Percentiles rank a stretch among this genome's conserved stretches.
Conservation (phyloP, 2,797 vertebrate genomes). For the Lutjanus campechanus region DNA sequence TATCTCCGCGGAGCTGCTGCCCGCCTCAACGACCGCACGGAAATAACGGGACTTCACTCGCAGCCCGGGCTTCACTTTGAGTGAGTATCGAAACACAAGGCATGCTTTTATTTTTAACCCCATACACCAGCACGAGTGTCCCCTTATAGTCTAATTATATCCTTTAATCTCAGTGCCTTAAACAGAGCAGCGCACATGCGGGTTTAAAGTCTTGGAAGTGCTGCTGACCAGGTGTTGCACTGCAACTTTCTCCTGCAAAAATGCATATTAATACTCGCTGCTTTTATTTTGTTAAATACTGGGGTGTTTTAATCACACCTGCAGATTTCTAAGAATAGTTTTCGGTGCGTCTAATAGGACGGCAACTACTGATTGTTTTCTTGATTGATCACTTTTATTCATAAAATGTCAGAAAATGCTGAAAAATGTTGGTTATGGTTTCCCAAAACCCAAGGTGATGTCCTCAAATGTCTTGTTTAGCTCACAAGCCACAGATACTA, state of each 20-base stretch:
- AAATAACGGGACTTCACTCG: conserved; percentile 40
- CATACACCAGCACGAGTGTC: neutral
- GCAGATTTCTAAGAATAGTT: neutral
- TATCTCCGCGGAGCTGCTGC: conserved; percentile 12
- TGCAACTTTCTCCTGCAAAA: conserved; percentile 59
- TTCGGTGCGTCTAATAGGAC: neutral
- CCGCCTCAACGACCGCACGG: conserved; percentile 13
- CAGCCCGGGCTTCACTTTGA: conserved; percentile 34
- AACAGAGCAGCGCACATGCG: conserved; percentile 2
- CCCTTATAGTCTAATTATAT: conserved; percentile 23
- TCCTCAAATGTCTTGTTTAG: too few relatives aligned
- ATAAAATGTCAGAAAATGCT: too few relatives aligned
- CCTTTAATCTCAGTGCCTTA: conserved; percentile 19
- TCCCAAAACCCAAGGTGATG: too few relatives aligned
- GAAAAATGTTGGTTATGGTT: too few relatives aligned
- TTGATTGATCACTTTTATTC: too few relatives aligned
- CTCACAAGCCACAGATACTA: too few relatives aligned
- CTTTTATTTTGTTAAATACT: neutral
- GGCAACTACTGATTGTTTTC: too few relatives aligned
- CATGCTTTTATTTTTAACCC: neutral
- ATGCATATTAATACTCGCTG: neutral
- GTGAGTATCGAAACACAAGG: conserved; percentile 56
- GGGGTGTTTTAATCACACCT: neutral
- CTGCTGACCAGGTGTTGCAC: conserved; percentile 58
- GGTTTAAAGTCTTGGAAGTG: conserved; percentile 51